phyloP scores from a whole-genome alignment of 2,888 invertebrate species.

The Poecilobothrus nobilitatus region DNA sequence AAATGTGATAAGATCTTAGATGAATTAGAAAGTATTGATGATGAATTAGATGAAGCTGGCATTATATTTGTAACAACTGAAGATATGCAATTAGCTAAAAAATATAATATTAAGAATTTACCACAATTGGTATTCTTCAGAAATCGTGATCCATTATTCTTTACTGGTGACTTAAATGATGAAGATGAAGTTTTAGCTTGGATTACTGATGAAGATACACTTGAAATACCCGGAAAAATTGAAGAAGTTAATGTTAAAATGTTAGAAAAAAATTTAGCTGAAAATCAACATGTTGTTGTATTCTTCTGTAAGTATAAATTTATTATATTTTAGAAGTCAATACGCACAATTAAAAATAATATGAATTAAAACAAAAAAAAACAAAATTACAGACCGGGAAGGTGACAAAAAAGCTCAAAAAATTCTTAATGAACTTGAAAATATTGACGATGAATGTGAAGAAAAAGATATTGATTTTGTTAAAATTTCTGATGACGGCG shows the following conservation, averaged over 20 bases:
- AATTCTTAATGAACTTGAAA: conserved; percentile 79
- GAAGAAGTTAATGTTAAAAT: conserved; percentile 86
- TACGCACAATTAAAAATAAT: conserved; percentile 1
- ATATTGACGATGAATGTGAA: conserved; percentile 89
- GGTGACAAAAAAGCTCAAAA: conserved; percentile 83
- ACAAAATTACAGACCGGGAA: conserved; percentile 62
- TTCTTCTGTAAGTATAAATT: conserved; percentile 70
- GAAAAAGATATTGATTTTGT: conserved; percentile 86
- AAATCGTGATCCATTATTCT: conserved; percentile 80
- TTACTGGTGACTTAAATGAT: conserved; percentile 76
- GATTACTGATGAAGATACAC: conserved; percentile 82
- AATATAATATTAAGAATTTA: conserved; percentile 74
- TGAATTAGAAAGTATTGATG: conserved; percentile 85
- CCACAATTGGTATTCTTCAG: conserved; percentile 84
- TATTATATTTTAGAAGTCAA: too few relatives aligned
- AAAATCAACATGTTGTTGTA: conserved; percentile 82
- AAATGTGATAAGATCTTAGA: conserved; percentile 77
- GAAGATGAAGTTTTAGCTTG: conserved; percentile 86
- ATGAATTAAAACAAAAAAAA: conserved; percentile 9
- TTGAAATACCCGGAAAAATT: conserved; percentile 86
- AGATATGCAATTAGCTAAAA: conserved; percentile 70
- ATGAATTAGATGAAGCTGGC: conserved; percentile 85
- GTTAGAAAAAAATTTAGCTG: conserved; percentile 80
- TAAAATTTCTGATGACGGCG: conserved; percentile 80
- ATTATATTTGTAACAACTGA: conserved; percentile 91